Conservation (phyloP, 2,888 invertebrate species). For the Elaeidobius kamerunicus region DNA sequence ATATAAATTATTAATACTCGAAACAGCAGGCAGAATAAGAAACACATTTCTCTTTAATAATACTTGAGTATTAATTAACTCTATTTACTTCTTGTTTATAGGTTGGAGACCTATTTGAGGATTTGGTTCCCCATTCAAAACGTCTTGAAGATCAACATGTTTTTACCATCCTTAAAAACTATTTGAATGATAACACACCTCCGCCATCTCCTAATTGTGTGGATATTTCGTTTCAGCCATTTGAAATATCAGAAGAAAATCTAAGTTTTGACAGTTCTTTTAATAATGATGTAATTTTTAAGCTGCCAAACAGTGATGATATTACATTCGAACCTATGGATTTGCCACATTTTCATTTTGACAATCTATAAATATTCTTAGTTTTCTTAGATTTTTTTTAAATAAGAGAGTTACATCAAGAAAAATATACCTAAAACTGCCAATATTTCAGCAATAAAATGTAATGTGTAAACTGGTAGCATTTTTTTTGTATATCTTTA, state of each 20-base stretch:
- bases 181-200: conserved; percentile 23
- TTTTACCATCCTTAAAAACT: conserved; percentile 12
- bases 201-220: conserved; percentile 24
- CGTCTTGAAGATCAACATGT: conserved; percentile 7
- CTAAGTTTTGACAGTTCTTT: conserved; percentile 7
- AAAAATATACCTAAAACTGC: not conserved
- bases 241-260: not conserved
- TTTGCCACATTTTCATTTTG: conserved; percentile 23
- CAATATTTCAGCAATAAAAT: not conserved
- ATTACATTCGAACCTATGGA: conserved; percentile 17
- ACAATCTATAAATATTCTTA: conserved; percentile 19
- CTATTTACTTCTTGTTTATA: no score
- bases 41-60: no score
- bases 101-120: conserved; percentile 25
- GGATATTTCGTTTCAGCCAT: not conserved
- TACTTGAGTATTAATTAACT: no score
- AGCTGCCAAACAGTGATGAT: not conserved
- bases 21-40: no score
- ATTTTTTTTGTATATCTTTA: no score
- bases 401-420: not conserved
- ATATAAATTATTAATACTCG: no score
- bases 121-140: conserved; percentile 11
- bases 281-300: conserved; percentile 7
- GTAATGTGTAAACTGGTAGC: no score
- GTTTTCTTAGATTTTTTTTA: not conserved